Percentiles rank a stretch among this genome's conserved stretches.
Conservation (phyloP, 2,888 invertebrate species). For the Crioceris asparagi region DNA sequence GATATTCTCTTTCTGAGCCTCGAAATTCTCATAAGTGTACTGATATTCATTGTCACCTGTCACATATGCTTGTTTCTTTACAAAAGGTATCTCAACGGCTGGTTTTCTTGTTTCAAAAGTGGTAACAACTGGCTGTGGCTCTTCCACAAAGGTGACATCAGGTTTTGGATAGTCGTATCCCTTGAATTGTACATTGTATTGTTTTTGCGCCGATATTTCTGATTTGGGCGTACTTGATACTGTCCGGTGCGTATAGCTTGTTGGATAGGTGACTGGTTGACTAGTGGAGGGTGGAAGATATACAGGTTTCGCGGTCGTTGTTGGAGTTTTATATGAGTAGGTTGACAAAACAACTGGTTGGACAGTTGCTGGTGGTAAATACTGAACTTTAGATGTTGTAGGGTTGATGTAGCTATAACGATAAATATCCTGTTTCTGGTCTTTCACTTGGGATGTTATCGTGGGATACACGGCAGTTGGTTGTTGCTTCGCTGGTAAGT, state of each 20-base stretch:
- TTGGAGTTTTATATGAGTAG: conserved; percentile 20
- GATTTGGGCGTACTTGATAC: not conserved
- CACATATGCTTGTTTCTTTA: conserved; percentile 31
- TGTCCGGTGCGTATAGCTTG: not conserved
- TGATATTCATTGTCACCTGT: conserved; percentile 18
- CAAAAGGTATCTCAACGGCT: conserved; percentile 29
- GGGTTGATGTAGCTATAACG: too few species aligned
- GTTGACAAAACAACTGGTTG: conserved; percentile 17
- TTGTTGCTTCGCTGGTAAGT: conserved; percentile 1
- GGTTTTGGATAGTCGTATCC: conserved; percentile 27
- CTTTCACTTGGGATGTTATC: too few species aligned
- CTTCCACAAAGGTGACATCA: conserved; percentile 31
- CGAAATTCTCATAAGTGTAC: not conserved
- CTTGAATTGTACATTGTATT: conserved; percentile 7
- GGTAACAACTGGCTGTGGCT: conserved; percentile 20
- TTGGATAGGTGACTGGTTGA: conserved; percentile 3
- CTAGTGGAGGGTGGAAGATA: conserved; percentile 7
- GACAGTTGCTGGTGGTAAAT: not conserved
- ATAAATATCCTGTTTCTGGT: too few species aligned
- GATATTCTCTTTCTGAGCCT: not conserved
- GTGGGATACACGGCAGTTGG: too few species aligned
- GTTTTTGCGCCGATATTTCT: not conserved
- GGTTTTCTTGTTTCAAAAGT: conserved; percentile 19
- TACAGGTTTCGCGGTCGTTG: conserved; percentile 8
- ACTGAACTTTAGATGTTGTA: not conserved